Percentiles rank a stretch among this genome's conserved stretches.
phyloP scores from a whole-genome alignment of 1,140 invertebrate genomes.

The Pseudobourletiella spinata region DNA sequence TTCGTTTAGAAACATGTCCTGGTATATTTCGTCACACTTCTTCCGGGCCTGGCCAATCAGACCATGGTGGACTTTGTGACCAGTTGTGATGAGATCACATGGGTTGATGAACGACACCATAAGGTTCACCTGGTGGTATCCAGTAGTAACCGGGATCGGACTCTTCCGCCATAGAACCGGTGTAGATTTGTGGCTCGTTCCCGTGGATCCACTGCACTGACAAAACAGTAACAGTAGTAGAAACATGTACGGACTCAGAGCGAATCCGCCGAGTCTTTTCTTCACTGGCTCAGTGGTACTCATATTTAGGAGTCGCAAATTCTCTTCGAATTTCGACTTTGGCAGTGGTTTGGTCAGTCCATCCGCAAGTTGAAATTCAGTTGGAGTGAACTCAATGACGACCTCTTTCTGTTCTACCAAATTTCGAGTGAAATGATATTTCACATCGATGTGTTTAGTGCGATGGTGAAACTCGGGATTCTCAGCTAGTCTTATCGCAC shows the following conservation, averaged over 20 bases:
- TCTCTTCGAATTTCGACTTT: no score
- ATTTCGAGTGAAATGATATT: slow-evolving; percentile 31
- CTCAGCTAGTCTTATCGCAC: slow-evolving; percentile 40
- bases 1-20: slow-evolving; percentile 15
- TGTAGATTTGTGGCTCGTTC: no score
- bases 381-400: slow-evolving; percentile 3
- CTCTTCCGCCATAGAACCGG: slow-evolving; percentile 23
- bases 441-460: slow-evolving; percentile 39
- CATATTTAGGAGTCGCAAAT: no score
- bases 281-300: no score
- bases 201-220: no score
- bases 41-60: neutral
- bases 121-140: slow-evolving; percentile 7
- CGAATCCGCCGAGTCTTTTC: no score
- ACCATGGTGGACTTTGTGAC: neutral
- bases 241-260: no score
- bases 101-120: slow-evolving; percentile 12
- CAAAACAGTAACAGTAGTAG: no score
- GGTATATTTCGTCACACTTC: slow-evolving; percentile 15
- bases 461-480: slow-evolving; percentile 41
- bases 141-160: slow-evolving; percentile 8
- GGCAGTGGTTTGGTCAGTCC: no score
- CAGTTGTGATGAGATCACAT: neutral
- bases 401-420: neutral
- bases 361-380: neutral